phyloP scores from a whole-genome alignment of 2,888 invertebrate genomes.

The Zhengitettix transpicula region DNA sequence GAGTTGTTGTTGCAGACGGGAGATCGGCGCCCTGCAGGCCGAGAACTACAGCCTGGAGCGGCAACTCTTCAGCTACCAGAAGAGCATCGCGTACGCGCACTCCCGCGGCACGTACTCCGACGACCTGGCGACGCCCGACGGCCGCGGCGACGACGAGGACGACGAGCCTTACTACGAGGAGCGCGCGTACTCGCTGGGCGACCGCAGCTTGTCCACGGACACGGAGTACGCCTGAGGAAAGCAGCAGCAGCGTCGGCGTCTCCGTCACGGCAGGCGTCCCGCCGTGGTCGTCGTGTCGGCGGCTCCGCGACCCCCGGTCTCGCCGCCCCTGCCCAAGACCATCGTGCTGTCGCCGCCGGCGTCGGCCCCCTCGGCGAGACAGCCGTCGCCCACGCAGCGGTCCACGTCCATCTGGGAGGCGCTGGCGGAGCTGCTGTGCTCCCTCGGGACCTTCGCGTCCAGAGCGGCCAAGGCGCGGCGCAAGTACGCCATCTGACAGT shows the following conservation, averaged over 20 bases:
- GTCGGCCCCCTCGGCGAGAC: neutral
- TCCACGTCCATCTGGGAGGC: conserved; percentile 26
- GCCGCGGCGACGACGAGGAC: conserved; percentile 21
- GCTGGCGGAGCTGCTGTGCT: conserved; percentile 28
- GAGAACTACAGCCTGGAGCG: conserved; percentile 70
- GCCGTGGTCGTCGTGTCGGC: conserved; percentile 5
- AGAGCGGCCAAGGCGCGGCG: conserved; percentile 17
- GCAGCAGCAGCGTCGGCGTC: conserved; percentile 7
- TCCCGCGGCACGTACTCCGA: conserved; percentile 36
- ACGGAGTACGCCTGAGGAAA: conserved; percentile 51
- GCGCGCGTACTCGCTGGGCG: conserved; percentile 30
- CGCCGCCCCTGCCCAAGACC: neutral
- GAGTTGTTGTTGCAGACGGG: conserved; percentile 48
- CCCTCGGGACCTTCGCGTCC: conserved; percentile 26
- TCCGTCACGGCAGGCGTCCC: conserved; percentile 10
- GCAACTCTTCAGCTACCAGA: conserved; percentile 68
- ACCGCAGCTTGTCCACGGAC: conserved; percentile 46
- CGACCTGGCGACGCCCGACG: conserved; percentile 23
- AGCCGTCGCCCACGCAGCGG: neutral
- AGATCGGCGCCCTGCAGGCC: conserved; percentile 61
- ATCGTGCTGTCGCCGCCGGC: conserved; percentile 8
- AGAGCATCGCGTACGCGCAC: conserved; percentile 56
- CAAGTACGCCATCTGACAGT: no score
- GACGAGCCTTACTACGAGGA: conserved; percentile 18
- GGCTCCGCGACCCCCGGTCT: neutral